phyloP scores from a whole-genome alignment of 2,113 vertebrate species.

The Callocephalon fimbriatum region DNA sequence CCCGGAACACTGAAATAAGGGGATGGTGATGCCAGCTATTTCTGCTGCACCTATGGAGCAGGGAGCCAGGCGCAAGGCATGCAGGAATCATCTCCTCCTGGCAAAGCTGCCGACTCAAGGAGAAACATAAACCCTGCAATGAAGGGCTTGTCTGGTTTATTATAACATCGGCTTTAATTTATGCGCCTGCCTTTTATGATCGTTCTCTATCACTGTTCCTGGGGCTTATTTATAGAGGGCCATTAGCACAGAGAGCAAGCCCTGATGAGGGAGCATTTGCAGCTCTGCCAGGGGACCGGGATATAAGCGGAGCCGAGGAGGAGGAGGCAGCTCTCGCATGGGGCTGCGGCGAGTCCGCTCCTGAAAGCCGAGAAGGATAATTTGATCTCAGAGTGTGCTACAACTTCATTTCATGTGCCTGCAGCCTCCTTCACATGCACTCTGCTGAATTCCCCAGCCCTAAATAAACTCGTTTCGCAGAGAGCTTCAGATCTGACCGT shows the following conservation, averaged over 20 bases:
- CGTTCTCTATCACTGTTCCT: conserved; percentile 23
- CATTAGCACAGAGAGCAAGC: conserved; percentile 37
- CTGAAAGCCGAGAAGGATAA: neutral
- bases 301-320: neutral
- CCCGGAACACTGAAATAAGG: neutral
- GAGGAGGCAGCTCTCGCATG: neutral
- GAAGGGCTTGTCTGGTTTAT: conserved; percentile 40
- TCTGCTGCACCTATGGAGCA: neutral
- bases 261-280: conserved; percentile 5
- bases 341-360: neutral
- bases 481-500: fast-evolving
- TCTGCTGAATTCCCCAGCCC: neutral
- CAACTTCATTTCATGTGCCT: neutral
- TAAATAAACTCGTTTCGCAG: neutral
- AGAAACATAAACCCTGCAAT: conserved; percentile 15
- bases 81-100: neutral
- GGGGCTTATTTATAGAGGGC: conserved; percentile 51
- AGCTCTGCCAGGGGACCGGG: neutral
- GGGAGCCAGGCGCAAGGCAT: neutral
- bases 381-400: neutral
- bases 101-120: conserved; percentile 28
- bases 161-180: conserved; percentile 53
- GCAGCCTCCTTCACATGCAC: conserved; percentile 38
- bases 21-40: neutral
- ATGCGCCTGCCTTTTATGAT: conserved; percentile 55